Evolutionary conservation across 2,797 vertebrate genomes (phyloP), one percentile per base, ranked within the genome.

Genomic region (Malacoctenus gilli): DNA sequence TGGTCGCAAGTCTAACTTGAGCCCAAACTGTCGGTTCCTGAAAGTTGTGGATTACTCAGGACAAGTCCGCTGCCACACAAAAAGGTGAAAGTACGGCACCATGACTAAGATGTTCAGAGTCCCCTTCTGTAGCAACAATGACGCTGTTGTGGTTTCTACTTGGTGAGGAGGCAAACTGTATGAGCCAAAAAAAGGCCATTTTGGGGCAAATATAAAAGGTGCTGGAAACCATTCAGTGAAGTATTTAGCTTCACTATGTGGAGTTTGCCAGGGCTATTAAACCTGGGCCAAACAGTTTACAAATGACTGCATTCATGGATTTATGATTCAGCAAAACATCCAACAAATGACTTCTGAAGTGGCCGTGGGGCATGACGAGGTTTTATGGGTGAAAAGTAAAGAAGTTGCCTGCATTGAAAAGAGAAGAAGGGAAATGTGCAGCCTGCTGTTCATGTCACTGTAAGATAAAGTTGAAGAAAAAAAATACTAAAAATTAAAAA

Each of bases 1-100:
- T 63, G 38, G 57, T 77, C 35, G 74, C 55, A 36, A 78, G 75
- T 43, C 52, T 19, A 39, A 66, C 51, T 64, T 66, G 51, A 79
- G 60, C 69, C 67, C 52, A 48, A 59, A 54, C 16, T 18, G 58
- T 61, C 65, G 39, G 48, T 72, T 56, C 74, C 58, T 69, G 44
- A 44, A 62, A 59, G 39, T 12, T 64, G 42, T 22, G 53, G 50
- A 34, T 65, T 25, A 55, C 16, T 38, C 32, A 50, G 49, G 44
- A 32, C 49, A 41, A 35, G 54, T 62, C 56, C 47, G 43, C 38
- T 28, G 35, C 59, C 23, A 44, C 16, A 14, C 4, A 36, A 30
- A 16, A 5, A 34, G 41, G 53, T 49, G 23, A 52, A 59, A 56
- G 43, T 54, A 49, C 56, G 20, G 53, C 34, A 68, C 36, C 19